These are phyloP conservation scores for Eulithis prunata DNA, from an alignment of 2,888 invertebrate species.

Conservation along the genomic window DNA sequence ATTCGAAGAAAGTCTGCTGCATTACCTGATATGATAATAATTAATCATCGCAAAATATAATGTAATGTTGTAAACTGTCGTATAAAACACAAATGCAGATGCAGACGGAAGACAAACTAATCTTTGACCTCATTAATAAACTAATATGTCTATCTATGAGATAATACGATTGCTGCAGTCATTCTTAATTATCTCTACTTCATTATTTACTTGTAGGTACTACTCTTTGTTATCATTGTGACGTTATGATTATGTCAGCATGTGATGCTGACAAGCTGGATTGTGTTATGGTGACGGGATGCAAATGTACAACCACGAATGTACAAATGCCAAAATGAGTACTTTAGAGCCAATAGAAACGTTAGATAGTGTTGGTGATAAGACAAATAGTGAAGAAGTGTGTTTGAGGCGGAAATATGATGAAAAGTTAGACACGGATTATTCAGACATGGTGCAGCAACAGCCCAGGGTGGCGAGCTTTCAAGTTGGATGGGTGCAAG, in stretches of 20 bases:
- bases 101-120: slow-evolving; percentile 56
- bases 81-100: slow-evolving; percentile 6
- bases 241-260: slow-evolving; percentile 26
- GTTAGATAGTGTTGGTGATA: slow-evolving; percentile 51
- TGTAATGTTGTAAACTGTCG: slow-evolving; percentile 21
- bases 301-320: slow-evolving; percentile 29
- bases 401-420: slow-evolving; percentile 39
- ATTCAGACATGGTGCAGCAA: slow-evolving; percentile 30
- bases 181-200: slow-evolving; percentile 41
- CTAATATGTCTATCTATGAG: slow-evolving; percentile 49
- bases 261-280: slow-evolving; percentile 11
- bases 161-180: slow-evolving; percentile 53
- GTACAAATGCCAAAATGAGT: slow-evolving; percentile 49
- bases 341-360: slow-evolving; percentile 46
- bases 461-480: slow-evolving; percentile 53
- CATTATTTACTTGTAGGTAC: slow-evolving; percentile 42
- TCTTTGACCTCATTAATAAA: slow-evolving; percentile 63
- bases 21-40: slow-evolving; percentile 29
- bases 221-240: slow-evolving; percentile 11
- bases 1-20: slow-evolving; percentile 24
- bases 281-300: slow-evolving; percentile 27
- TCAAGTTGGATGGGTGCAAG: slow-evolving; percentile 68
- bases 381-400: slow-evolving; percentile 36
- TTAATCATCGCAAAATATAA: slow-evolving; percentile 27
- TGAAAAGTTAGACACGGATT: slow-evolving; percentile 17